Conservation (phyloP, 2,888 invertebrate genomes). For the Pristionchus entomophagus region DNA sequence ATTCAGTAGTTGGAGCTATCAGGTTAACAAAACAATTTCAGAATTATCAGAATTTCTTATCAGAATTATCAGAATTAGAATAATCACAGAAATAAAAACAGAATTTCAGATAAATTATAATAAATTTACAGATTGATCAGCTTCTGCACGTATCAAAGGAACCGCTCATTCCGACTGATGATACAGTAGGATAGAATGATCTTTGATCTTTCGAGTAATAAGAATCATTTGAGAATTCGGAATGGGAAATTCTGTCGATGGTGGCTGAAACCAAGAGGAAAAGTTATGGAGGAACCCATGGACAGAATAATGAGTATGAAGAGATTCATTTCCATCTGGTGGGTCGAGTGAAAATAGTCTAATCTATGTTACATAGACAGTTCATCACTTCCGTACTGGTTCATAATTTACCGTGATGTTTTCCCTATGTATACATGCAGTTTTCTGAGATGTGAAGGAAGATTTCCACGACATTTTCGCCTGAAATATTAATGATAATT, state of each 20-base stretch:
- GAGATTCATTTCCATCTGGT: slow-evolving; percentile 67
- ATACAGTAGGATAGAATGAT: not conserved
- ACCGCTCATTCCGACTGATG: slow-evolving; percentile 61
- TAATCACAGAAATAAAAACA: no score
- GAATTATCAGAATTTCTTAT: not conserved
- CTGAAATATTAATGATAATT: not conserved
- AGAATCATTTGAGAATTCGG: slow-evolving; percentile 55
- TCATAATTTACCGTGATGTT: no score
- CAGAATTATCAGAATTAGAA: not conserved
- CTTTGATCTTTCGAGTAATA: not conserved
- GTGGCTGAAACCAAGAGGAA: slow-evolving; percentile 61
- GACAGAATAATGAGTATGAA: slow-evolving; percentile 63
- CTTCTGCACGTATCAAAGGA: slow-evolving; percentile 29
- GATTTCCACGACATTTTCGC: not conserved
- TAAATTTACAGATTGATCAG: slow-evolving; percentile 8
- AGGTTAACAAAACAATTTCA: slow-evolving; percentile 11
- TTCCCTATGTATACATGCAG: no score
- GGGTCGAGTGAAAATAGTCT: no score
- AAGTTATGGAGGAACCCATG: slow-evolving; percentile 60
- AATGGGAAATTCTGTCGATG: slow-evolving; percentile 66
- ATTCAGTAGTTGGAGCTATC: slow-evolving; percentile 67
- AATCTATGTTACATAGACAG: no score
- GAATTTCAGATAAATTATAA: not conserved
- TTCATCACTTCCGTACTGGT: no score
- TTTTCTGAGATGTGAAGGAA: no score